Conservation (phyloP, 2,888 invertebrate species). For the Pandemis heparana region DNA sequence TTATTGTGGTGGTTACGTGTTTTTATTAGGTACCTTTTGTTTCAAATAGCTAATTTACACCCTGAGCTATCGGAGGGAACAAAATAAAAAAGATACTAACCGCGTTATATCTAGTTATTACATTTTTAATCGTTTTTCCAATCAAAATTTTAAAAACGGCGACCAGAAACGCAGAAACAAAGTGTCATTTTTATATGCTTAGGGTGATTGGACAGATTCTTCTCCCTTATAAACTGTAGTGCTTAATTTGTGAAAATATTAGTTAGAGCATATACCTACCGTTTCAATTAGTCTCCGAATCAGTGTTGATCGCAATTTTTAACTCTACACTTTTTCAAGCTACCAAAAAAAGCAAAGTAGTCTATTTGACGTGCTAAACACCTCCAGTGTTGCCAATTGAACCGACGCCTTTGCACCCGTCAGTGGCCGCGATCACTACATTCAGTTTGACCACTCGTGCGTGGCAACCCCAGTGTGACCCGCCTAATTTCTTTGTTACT, state of each 20-base stretch:
- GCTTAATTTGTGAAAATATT: no score
- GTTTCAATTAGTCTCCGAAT: not conserved
- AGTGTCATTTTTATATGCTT: no score
- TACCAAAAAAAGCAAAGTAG: conserved; percentile 1
- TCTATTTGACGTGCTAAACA: conserved; percentile 9
- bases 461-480: conserved; percentile 46
- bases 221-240: no score
- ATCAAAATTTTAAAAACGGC: not conserved
- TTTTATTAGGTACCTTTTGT: not conserved
- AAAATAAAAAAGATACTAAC: not conserved
- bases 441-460: conserved; percentile 80
- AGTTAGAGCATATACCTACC: no score
- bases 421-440: conserved; percentile 64
- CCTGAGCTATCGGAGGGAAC: not conserved
- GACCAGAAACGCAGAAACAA: no score
- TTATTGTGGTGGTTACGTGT: not conserved
- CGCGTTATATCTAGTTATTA: not conserved
- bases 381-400: conserved; percentile 33
- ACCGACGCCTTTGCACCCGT: conserved; percentile 30
- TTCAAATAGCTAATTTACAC: not conserved
- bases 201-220: no score
- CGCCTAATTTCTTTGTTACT: conserved; percentile 41
- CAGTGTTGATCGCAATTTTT: not conserved
- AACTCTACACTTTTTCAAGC: not conserved
- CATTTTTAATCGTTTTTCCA: not conserved